Evolutionary conservation across 2,113 vertebrate species (phyloP).

Genomic region (Panthera tigris): DNA sequence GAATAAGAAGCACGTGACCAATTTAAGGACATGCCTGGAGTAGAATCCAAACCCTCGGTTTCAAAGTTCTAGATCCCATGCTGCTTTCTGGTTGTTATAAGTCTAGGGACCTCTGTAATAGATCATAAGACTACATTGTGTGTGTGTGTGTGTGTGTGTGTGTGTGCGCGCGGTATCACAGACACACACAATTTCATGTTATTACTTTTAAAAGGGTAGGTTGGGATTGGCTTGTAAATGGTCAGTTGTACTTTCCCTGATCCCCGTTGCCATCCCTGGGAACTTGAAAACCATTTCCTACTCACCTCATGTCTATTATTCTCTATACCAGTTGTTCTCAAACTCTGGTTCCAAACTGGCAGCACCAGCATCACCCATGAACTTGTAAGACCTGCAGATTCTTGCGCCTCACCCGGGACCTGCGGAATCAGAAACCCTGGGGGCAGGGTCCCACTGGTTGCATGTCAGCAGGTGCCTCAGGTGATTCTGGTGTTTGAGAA

Average conservation of each 20-base stretch:
- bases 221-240: background rate
- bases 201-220: background rate
- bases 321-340: background rate
- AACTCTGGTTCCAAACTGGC: accelerated
- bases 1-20: background rate
- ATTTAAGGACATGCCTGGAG: background rate
- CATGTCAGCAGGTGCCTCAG: background rate
- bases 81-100: background rate
- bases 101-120: background rate
- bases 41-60: background rate
- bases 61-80: background rate
- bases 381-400: background rate
- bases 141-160: background rate
- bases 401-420: background rate
- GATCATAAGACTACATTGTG: background rate
- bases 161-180: background rate
- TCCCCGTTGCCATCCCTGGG: background rate
- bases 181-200: background rate
- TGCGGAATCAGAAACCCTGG: background rate
- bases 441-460: accelerated
- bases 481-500: background rate
- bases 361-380: background rate
- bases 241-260: background rate
- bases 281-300: background rate
- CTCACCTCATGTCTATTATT: background rate